Evolutionary conservation across 2,888 invertebrate genomes (phyloP).

Genomic region (Pristionchus japonicus): DNA sequence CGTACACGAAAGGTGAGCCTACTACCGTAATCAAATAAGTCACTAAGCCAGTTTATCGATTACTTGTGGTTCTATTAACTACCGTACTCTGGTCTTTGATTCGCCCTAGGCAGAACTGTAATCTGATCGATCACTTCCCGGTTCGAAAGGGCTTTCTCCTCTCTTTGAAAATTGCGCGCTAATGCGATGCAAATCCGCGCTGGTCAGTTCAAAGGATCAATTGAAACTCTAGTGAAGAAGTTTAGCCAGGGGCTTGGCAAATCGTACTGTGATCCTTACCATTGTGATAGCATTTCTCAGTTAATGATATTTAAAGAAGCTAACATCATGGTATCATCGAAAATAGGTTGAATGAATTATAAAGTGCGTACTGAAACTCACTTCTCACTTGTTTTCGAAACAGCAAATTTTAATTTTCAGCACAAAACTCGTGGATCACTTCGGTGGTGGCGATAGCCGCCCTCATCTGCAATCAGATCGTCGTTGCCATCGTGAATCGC

Average conservation of each 20-base stretch:
- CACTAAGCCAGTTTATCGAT: too few relatives aligned
- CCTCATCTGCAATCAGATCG: slow-evolving; percentile 69
- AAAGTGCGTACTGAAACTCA: too few relatives aligned
- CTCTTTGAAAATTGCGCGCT: slow-evolving; percentile 7
- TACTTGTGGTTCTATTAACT: too few relatives aligned
- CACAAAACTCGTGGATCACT: slow-evolving; percentile 64
- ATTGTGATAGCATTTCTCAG: too few relatives aligned
- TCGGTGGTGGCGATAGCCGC: slow-evolving; percentile 73
- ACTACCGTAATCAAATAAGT: not conserved
- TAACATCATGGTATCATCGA: too few relatives aligned
- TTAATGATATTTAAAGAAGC: too few relatives aligned
- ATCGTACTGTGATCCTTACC: too few relatives aligned
- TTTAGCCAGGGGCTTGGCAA: too few relatives aligned
- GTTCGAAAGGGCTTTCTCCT: not conserved
- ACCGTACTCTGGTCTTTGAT: too few relatives aligned
- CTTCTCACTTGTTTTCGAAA: not conserved
- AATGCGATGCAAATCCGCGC: slow-evolving; percentile 32
- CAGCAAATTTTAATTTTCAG: slow-evolving; percentile 48
- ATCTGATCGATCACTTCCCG: not conserved
- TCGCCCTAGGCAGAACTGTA: not conserved
- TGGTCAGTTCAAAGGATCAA: slow-evolving; percentile 12
- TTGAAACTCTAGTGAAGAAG: not conserved
- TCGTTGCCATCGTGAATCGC: slow-evolving; percentile 68
- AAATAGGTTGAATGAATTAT: too few relatives aligned
- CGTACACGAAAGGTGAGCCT: slow-evolving; percentile 30